Base-by-base conservation (phyloP, 2,113 vertebrate genomes). In the Gnathonemus echidnorhynchus region DNA sequence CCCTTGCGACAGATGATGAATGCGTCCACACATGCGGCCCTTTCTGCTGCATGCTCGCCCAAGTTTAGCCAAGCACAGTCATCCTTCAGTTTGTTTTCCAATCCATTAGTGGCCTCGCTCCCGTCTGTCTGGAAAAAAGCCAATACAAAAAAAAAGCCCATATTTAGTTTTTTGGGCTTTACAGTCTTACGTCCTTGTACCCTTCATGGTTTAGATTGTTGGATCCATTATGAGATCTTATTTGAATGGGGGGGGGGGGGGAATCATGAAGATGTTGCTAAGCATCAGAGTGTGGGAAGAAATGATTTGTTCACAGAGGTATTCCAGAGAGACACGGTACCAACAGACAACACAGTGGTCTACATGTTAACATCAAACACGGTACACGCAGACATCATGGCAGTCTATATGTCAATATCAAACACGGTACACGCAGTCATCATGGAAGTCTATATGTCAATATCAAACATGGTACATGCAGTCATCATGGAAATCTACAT, bases 241-340 rank as follows among this genome's bases (percentile, higher is more conserved):
- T 85, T 89, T 89, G 48, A 89, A 85, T 49, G 39, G 42, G 50
- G 77, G 48, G 42, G 50, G 77, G 48, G 88, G 35, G 46, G 42
- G 31, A 0, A 5, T 77, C 13, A 77, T 77, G 70, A 77, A 77
- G 70, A 77, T 77, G 52, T 62, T 86, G 42, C 46, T 70, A 10
- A 86, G 85, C 17, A 46, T 70, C 53, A 9, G 46, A 35, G 42
- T 15, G 84, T 74, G 45, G 50, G 27, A 56, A 42, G 48, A 85
- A 87, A 80, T 89, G 48, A 17, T 42, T 27, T 66, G 10, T 49
- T 88, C 49, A 56, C 66, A 53, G 9, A 88, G 74, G 21, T 19
- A 50, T 70, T 87, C 89, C 56, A 21, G 58, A 70, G 89, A 90
- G 45, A 85, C 39, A 13, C 0, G 24, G 45, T 48, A 85, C 39